phyloP scores from a whole-genome alignment of 1,140 invertebrate species.

The Tribolium madens region DNA sequence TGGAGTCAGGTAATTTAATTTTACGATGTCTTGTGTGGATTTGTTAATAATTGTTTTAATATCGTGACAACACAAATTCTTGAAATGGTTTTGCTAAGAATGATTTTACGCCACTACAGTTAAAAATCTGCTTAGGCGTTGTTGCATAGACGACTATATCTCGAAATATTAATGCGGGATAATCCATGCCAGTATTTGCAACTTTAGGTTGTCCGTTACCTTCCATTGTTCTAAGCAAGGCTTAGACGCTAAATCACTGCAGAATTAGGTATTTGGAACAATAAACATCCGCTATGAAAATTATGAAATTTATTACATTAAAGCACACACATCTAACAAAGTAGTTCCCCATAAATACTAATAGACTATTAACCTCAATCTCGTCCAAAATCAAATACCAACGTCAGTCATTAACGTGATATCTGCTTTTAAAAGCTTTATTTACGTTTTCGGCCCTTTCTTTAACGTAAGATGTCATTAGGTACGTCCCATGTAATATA shows the following conservation, averaged over 20 bases:
- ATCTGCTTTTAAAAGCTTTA: conserved; percentile 19
- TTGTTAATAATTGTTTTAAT: no score
- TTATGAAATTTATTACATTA: conserved; percentile 29
- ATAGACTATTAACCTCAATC: conserved; percentile 19
- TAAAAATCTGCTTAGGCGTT: no score
- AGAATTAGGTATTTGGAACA: conserved; percentile 25
- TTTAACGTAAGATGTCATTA: conserved; percentile 7
- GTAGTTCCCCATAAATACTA: conserved; percentile 19
- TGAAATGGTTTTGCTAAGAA: no score
- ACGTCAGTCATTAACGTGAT: background rate
- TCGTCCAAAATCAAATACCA: background rate
- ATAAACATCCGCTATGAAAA: conserved; percentile 32
- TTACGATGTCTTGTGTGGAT: no score
- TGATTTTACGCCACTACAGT: no score
- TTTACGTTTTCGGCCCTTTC: conserved; percentile 1
- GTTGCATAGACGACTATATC: no score
- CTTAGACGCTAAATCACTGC: conserved; percentile 24
- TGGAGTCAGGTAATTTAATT: no score
- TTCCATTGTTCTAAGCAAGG: conserved; percentile 15
- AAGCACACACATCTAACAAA: conserved; percentile 16
- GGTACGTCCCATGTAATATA: conserved; percentile 3
- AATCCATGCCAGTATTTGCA: conserved; percentile 7
- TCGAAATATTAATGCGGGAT: background rate
- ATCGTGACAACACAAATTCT: no score
- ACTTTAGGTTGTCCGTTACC: conserved; percentile 21